Conservation (phyloP, 2,797 vertebrate genomes). For the Arremon aurantiirostris region DNA sequence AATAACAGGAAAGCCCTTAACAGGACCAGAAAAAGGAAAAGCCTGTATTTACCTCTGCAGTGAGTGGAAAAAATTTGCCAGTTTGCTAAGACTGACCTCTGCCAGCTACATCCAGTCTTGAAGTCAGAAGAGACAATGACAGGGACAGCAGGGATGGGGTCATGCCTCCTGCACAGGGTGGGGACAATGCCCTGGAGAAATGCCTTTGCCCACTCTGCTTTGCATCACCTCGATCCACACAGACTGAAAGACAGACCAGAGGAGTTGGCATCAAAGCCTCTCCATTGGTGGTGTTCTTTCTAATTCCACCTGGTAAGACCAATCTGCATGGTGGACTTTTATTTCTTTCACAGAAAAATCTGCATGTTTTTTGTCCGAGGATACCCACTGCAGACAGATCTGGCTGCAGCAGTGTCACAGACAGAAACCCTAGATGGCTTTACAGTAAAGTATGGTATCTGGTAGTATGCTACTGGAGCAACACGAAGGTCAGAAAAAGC, state of each 20-base stretch:
- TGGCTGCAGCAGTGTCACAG: neutral
- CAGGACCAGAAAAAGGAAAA: neutral
- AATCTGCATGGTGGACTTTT: neutral
- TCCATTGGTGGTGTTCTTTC: neutral
- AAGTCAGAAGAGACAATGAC: neutral
- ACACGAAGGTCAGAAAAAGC: neutral
- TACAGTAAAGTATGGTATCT: neutral
- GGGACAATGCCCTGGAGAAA: neutral
- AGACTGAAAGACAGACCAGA: fast-evolving
- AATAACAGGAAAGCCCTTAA: neutral
- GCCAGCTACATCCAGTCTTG: neutral
- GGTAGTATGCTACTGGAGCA: neutral
- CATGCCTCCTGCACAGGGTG: fast-evolving
- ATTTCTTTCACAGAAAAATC: neutral
- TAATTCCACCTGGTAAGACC: neutral
- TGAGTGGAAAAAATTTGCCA: neutral
- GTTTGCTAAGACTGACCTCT: neutral
- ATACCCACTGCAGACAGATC: neutral
- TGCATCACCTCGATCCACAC: neutral
- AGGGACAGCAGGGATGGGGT: fast-evolving
- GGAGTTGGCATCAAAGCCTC: neutral
- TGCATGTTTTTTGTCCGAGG: fast-evolving
- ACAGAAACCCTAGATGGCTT: neutral
- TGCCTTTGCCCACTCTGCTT: neutral
- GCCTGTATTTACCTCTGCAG: neutral